These are phyloP conservation scores for Python bivittatus DNA, from an alignment of 2,113 vertebrate species.

Conservation along the genomic window DNA sequence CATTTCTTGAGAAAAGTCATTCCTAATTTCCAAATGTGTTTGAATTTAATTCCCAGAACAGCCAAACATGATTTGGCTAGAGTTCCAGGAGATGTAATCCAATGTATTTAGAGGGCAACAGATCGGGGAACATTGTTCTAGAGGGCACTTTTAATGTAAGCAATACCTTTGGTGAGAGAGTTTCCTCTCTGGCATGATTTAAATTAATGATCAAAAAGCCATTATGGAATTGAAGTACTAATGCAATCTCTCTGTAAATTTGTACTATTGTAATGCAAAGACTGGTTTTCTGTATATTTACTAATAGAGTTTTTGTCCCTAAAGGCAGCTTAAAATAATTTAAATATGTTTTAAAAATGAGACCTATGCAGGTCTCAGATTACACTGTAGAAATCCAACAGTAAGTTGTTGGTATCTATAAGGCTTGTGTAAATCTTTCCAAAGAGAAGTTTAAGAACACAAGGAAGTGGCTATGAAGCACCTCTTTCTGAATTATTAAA, in stretches of 20 bases:
- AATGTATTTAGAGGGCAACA: not conserved
- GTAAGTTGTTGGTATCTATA: not conserved
- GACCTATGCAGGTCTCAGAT: not conserved
- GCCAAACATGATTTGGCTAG: not conserved
- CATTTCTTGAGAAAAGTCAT: not conserved
- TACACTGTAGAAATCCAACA: not conserved
- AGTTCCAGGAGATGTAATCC: not conserved
- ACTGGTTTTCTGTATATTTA: not conserved
- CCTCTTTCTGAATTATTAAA: not conserved
- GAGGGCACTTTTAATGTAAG: not conserved
- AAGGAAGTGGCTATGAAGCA: not conserved
- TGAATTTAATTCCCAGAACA: not conserved
- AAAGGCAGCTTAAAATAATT: not conserved
- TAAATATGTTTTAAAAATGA: not conserved
- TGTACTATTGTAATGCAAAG: not conserved
- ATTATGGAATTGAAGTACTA: not conserved
- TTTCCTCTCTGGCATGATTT: not conserved
- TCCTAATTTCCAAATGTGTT: not conserved
- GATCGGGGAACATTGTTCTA: not conserved
- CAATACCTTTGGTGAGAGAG: not conserved
- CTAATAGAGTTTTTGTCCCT: not conserved
- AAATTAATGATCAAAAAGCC: not conserved
- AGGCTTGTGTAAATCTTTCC: not conserved
- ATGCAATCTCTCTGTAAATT: not conserved
- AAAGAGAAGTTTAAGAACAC: not conserved